phyloP scores from a whole-genome alignment of 1,140 invertebrate genomes.

The Drosophila repleta region DNA sequence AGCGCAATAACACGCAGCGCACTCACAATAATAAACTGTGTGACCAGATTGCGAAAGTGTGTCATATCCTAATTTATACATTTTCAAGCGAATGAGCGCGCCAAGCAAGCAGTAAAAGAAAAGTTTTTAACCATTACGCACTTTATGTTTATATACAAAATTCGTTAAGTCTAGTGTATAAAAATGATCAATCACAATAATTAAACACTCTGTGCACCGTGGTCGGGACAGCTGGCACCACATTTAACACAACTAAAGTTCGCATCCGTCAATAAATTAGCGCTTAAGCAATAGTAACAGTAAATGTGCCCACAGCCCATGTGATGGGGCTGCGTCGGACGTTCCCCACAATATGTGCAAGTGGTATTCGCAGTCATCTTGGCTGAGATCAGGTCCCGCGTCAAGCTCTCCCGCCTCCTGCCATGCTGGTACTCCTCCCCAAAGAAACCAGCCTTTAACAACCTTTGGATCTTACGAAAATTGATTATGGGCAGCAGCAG shows the following conservation, averaged over 20 bases:
- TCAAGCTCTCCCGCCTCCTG: constrained; percentile 28
- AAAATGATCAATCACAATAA: constrained; percentile 2
- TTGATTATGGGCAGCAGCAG: constrained; percentile 86
- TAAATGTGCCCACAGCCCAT: constrained; percentile 88
- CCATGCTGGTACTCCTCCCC: constrained; percentile 17
- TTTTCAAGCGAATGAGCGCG: neutral
- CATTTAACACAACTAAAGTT: constrained; percentile 76
- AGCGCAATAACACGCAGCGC: constrained; percentile 1
- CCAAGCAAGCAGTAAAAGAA: constrained; percentile 7
- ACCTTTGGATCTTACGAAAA: constrained; percentile 85
- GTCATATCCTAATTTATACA: neutral
- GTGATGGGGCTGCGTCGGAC: constrained; percentile 86
- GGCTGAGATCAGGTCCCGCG: constrained; percentile 34
- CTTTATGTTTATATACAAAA: constrained; percentile 15
- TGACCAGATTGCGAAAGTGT: constrained; percentile 2
- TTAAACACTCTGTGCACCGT: constrained; percentile 52
- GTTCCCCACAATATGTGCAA: constrained; percentile 86
- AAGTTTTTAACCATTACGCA: constrained; percentile 2
- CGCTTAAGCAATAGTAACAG: constrained; percentile 87
- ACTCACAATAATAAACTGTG: constrained; percentile 6
- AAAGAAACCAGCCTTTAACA: constrained; percentile 76
- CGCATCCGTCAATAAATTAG: constrained; percentile 73
- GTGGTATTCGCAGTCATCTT: constrained; percentile 77
- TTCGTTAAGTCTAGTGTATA: constrained; percentile 12
- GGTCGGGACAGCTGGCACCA: constrained; percentile 40